Evolutionary conservation across 2,113 vertebrate genomes (phyloP), one percentile per base, ranked within the genome.

Genomic region (Nipponia nippon): DNA sequence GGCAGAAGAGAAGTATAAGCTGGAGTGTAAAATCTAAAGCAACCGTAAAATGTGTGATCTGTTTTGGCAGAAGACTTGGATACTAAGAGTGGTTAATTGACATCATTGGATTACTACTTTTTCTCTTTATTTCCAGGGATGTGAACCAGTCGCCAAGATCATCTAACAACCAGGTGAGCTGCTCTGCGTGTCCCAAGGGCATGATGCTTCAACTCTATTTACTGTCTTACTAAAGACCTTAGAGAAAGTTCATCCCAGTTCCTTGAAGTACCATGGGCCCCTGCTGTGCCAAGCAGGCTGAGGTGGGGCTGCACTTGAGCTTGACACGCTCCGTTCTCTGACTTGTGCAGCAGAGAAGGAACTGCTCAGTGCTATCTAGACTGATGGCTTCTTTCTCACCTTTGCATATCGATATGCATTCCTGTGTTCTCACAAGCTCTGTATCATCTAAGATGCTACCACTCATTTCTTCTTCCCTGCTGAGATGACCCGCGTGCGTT

Each of bases 151-250:
- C 93, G 0, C 97, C 97, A 29, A 98, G 98, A 83, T 98, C 98
- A 67, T 96, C 97, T 71, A 98, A 98, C 77, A 97, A 94, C 44
- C 98, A 98, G 98, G 98, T 98, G 94, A 94, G 62, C 69, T 59
- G 44, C 59, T 87, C 78, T 55, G 55, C 55, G 8, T 2, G 1
- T 61, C 40, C 58, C 29, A 5, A 42, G 55, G 61, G 34, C 19
- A 5, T 15, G 27, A 26, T 63, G 56, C 55, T 90, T 66, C 79
- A 16, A 15, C n/a, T 63, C 44, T 50, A 8, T n/a, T 76, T 55
- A 14, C 38, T 65, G 10, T n/a, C 53, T 49, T 13, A 16, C 49
- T 61, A 7, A 78, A 87, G 10, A 58, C 56, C 22, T 65, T 20
- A 63, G 72, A 72, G 46, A 40, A 90, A 70, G 34, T 77, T 86